Base-by-base conservation (phyloP, 2,113 vertebrate species). In the Bubo blakistoni region DNA sequence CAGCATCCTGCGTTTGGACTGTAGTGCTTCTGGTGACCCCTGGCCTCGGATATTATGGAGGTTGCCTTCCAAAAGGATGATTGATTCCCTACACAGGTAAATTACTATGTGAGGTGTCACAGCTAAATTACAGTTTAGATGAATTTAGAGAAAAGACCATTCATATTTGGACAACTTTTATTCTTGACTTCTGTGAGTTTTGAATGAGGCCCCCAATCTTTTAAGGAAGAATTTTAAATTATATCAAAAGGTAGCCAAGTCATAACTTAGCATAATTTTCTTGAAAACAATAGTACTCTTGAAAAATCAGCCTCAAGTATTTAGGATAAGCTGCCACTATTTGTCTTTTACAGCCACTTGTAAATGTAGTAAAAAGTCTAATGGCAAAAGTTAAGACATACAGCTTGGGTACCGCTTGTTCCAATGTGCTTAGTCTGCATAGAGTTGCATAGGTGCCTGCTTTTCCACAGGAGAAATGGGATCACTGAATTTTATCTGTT, bases 31-130 rank as follows among this genome's bases (percentile, higher is more conserved):
- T 13, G 99, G 99, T 54, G 97, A 98, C n/a, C 99, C 99, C 54
- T 97, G 98, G 85, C 99, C 99, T 25, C 97, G 98, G 32, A 98
- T 99, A 91, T 94, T 99, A 57, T 99, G 99, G 99, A 98, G 99
- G 38, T 98, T 99, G 55, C 99, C 99, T 3, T 99, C 98, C 11
- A 99, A 99, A 91, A 98, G 98, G 71, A 98, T 99, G 86, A 98
- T 99, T 63, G 99, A 99, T 85, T 94, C 98, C 11, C 97, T 98
- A 19, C 99, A 98, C 97, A 99, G 99, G 99, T 99, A 96, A 36
- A 79, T 46, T 47, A 14, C 49, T 51, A 17, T 77, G 86, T 74
- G 36, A 72, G 24, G 7, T 94, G 17, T 36, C 2, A 6, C 24
- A 66, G 16, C 11, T 89, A 74, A 81, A 47, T 84, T 84, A 44